phyloP scores from a whole-genome alignment of 2,888 invertebrate genomes.

The Bruchidius siliquastri region DNA sequence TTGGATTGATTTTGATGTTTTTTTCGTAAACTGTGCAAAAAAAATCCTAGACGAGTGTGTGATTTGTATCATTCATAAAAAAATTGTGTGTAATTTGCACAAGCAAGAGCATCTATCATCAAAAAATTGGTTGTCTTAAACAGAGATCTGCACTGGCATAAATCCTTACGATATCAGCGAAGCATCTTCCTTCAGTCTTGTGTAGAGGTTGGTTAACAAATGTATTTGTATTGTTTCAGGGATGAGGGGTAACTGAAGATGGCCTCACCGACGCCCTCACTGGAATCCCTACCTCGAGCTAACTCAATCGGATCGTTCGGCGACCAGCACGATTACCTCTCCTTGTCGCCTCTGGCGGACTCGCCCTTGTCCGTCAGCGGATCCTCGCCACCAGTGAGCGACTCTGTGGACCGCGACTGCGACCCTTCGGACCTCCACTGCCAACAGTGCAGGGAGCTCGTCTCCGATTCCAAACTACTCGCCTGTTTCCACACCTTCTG shows the following conservation, averaged over 20 bases:
- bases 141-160: too few relatives aligned
- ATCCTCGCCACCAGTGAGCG: constrained; percentile 81
- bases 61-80: too few relatives aligned
- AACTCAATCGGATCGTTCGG: constrained; percentile 85
- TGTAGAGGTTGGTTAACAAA: too few relatives aligned
- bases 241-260: constrained; percentile 88
- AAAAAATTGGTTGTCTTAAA: too few relatives aligned
- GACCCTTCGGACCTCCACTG: constrained; percentile 48
- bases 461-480: constrained; percentile 66
- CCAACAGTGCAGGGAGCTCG: constrained; percentile 71
- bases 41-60: too few relatives aligned
- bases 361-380: constrained; percentile 80
- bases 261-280: constrained; percentile 89
- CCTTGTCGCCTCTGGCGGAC: constrained; percentile 55
- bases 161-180: too few relatives aligned
- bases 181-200: too few relatives aligned
- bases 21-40: too few relatives aligned
- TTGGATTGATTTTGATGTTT: too few relatives aligned
- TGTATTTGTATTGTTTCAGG: constrained; percentile 57
- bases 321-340: constrained; percentile 74
- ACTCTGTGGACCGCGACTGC: constrained; percentile 68
- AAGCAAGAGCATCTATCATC: too few relatives aligned
- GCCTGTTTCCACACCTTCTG: constrained; percentile 83
- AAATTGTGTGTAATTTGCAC: too few relatives aligned
- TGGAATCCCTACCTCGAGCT: constrained; percentile 87